A percentile compares a stretch with the other conserved stretches of the same genome.
phyloP scores from a whole-genome alignment of 1,140 invertebrate species.

The Drosophila fuyamai region DNA sequence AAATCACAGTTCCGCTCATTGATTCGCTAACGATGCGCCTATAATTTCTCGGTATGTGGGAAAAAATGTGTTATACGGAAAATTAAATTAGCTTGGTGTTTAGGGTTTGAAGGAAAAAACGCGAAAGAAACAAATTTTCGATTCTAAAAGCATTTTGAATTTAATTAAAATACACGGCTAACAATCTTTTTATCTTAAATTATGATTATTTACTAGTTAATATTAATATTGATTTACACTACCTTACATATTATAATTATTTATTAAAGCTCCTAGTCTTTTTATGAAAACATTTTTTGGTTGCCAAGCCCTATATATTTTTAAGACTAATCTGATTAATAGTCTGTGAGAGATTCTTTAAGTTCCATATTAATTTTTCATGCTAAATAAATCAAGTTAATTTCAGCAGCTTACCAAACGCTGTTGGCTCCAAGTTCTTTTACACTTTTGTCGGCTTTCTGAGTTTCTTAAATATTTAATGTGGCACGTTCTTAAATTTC shows the following conservation, averaged over 20 bases:
- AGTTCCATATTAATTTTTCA: background rate
- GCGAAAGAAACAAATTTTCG: no score
- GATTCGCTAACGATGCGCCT: constrained; percentile 51
- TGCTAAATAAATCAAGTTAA: constrained; percentile 16
- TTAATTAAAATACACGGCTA: background rate
- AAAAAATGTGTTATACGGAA: constrained; percentile 11
- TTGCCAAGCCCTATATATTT: no score
- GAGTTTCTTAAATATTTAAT: constrained; percentile 64
- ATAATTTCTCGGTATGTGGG: constrained; percentile 27
- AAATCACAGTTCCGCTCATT: constrained; percentile 68
- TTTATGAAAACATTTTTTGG: no score
- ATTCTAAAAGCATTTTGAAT: background rate
- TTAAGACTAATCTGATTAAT: no score
- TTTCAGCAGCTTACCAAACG: constrained; percentile 21
- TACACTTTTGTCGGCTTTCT: background rate
- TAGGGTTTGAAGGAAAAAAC: background rate
- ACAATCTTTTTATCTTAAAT: no score
- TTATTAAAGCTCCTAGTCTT: no score
- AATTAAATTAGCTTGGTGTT: constrained; percentile 20
- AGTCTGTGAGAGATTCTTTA: background rate
- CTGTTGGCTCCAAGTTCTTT: background rate
- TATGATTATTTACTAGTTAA: no score
- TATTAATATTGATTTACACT: no score
- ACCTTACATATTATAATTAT: no score
- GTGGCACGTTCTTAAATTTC: constrained; percentile 56